phyloP scores from a whole-genome alignment of 2,113 vertebrate species.

The Psittacula cyanocephala region DNA sequence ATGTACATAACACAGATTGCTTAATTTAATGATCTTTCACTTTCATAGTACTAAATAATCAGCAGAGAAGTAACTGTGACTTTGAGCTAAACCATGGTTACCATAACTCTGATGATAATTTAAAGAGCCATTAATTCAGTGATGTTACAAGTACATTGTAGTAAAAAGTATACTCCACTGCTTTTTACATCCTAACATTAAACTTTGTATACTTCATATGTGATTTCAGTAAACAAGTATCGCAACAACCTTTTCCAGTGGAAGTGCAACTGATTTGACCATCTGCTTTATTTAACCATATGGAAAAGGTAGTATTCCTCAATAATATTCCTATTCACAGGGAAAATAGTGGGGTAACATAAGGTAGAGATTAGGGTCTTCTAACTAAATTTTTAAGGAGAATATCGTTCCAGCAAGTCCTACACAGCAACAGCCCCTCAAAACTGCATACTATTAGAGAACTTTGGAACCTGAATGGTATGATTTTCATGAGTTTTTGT shows the following conservation, averaged over 20 bases:
- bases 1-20: neutral
- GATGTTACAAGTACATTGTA: neutral
- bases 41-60: neutral
- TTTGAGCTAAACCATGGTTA: neutral
- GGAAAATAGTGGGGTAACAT: neutral
- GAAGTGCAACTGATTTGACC: neutral
- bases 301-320: neutral
- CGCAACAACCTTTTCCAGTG: neutral
- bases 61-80: neutral
- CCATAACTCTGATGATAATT: neutral
- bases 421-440: neutral
- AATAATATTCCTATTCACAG: neutral
- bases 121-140: neutral
- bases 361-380: neutral
- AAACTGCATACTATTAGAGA: neutral
- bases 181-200: neutral
- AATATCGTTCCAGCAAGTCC: neutral
- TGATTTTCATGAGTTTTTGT: neutral
- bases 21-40: neutral
- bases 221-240: neutral
- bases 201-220: accelerated
- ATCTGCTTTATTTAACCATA: neutral
- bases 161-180: neutral
- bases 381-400: neutral
- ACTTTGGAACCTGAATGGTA: neutral